A percentile compares a stretch with the other conserved stretches of the same genome.
These are phyloP conservation scores for Neuroscelio doddi DNA, from an alignment of 2,888 invertebrate genomes.

Conservation along the genomic window DNA sequence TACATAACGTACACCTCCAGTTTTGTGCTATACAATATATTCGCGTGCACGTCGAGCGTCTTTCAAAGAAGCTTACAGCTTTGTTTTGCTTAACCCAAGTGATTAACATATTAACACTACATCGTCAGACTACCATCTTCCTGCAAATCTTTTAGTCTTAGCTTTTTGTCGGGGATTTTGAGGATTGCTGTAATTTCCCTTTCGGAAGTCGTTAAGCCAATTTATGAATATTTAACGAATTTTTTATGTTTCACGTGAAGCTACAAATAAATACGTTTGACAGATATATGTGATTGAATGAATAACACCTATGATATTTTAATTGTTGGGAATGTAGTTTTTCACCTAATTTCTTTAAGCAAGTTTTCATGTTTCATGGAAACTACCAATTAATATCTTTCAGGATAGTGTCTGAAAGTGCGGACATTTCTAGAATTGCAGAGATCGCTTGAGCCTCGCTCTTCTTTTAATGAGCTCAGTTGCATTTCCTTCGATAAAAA, in stretches of 20 bases:
- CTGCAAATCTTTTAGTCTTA: constrained; percentile 31
- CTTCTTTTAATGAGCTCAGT: constrained; percentile 39
- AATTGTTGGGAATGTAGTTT: too few relatives aligned
- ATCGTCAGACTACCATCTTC: constrained; percentile 31
- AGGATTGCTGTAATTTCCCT: constrained; percentile 30
- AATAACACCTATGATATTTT: too few relatives aligned
- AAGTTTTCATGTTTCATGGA: too few relatives aligned
- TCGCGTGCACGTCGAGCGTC: constrained; percentile 48
- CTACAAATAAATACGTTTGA: too few relatives aligned
- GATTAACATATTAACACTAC: constrained; percentile 49
- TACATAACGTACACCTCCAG: not conserved
- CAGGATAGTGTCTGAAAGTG: constrained; percentile 12
- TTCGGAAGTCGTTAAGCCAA: too few relatives aligned
- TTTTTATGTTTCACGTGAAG: too few relatives aligned
- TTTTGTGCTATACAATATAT: constrained; percentile 34
- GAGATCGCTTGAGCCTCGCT: constrained; percentile 25
- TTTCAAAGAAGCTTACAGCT: constrained; percentile 45
- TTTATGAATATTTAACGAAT: too few relatives aligned
- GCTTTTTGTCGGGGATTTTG: constrained; percentile 28
- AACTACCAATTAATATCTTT: too few relatives aligned
- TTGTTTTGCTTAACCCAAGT: constrained; percentile 43
- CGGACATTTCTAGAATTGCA: constrained; percentile 20
- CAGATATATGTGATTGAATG: too few relatives aligned
- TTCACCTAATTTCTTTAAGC: too few relatives aligned
- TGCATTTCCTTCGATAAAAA: constrained; percentile 40